These are phyloP conservation scores for Diloba caeruleocephala DNA, from an alignment of 2,888 invertebrate species.

Conservation along the genomic window DNA sequence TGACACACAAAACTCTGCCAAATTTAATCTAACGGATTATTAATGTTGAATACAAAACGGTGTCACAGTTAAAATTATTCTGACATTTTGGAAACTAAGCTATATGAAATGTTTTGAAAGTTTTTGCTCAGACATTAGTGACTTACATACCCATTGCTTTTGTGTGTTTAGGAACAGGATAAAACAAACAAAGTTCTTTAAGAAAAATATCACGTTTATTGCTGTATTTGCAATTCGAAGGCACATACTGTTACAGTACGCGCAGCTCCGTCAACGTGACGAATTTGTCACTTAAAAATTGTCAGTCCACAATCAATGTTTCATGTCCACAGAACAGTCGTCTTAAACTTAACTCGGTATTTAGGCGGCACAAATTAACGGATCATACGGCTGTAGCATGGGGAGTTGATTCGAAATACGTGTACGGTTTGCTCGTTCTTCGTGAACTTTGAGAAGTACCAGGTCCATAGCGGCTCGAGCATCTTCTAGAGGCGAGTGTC, in stretches of 20 bases:
- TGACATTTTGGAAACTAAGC: constrained; percentile 25
- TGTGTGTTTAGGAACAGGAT: constrained; percentile 41
- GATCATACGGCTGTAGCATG: constrained; percentile 82
- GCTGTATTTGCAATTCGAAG: constrained; percentile 85
- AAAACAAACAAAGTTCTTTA: constrained; percentile 62
- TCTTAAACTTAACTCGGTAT: constrained; percentile 68
- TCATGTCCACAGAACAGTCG: constrained; percentile 76
- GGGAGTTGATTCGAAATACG: constrained; percentile 68
- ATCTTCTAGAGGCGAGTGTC: constrained; percentile 98
- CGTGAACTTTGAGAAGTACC: constrained; percentile 92
- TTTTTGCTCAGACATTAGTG: constrained; percentile 6
- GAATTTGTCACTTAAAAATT: constrained; percentile 72
- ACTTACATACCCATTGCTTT: constrained; percentile 28
- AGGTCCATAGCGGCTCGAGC: constrained; percentile 96
- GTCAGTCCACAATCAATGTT: constrained; percentile 72
- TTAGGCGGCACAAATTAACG: constrained; percentile 83
- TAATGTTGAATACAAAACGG: constrained; percentile 47
- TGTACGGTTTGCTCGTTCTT: constrained; percentile 69
- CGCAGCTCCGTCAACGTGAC: constrained; percentile 87
- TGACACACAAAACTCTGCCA: constrained; percentile 64
- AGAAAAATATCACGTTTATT: constrained; percentile 88
- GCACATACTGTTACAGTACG: constrained; percentile 84
- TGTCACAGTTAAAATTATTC: constrained; percentile 44
- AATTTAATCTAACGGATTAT: constrained; percentile 52
- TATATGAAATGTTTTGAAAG: constrained; percentile 9